Base-by-base conservation (phyloP, 2,113 vertebrate species). In the Hiodon tergisus region DNA sequence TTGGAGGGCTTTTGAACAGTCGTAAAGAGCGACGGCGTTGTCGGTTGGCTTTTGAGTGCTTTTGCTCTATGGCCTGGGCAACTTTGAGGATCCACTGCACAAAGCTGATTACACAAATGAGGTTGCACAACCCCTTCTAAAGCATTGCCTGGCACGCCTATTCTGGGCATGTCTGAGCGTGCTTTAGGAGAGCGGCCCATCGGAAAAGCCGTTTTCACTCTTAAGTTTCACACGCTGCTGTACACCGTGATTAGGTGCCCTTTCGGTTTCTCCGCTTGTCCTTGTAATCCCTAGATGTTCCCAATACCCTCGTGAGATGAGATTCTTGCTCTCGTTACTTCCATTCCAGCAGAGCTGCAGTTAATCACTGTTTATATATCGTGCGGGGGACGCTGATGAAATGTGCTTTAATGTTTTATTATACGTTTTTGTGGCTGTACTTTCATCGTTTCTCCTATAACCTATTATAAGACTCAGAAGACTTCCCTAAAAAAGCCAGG, bases 351-450 rank as follows among this genome's bases (percentile, higher is more conserved):
- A n/a, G 14, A 57, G 58, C 69, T 48, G 16, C n/a, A 6, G 52
- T 71, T 58, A 31, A 71, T 71, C 55, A 48, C 69, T 58, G 8
- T 71, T 17, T 17, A n/a, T 6, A 58, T 71, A n/a, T 58, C 17
- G 31, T 31, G 31, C 31, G 2, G 31, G 0, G 31, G 31, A 57
- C 7, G 11, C 14, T 58, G 17, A 31, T 71, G 14, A 54, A 52
- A 54, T 55, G 51, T n/a, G 51, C 13, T 17, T 53, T 16, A 69
- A 17, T 14, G 13, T 3, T 11, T 48, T 16, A 10, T 54, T 31
- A 53, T 54, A 53, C 31, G 31, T 54, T 16, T 16, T 52, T 51
- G n/a, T n/a, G 48, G 50, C 50, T 16, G 51, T 51, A 53, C 8
- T n/a, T 14, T 13, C n/a, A 9, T 14, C 13, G 4, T 61, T 9